Conservation (phyloP, 2,888 invertebrate species). For the Tolmerus cingulatus region DNA sequence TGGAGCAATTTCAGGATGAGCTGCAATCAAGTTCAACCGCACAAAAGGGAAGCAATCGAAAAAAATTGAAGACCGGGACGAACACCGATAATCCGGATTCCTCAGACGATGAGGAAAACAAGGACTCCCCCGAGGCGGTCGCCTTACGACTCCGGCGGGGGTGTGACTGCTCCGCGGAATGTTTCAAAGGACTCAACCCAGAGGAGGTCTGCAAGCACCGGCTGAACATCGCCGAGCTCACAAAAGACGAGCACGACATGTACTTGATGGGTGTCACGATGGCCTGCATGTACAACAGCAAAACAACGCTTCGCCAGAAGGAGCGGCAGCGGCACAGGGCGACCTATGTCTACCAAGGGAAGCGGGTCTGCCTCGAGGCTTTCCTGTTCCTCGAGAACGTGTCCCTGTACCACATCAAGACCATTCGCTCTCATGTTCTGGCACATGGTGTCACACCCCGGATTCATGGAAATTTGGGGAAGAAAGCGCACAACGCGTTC, state of each 20-base stretch:
- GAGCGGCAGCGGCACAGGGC: conserved; percentile 76
- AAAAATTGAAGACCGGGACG: conserved; percentile 45
- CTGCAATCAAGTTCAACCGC: not conserved
- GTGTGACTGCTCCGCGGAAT: conserved; percentile 81
- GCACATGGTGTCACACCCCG: conserved; percentile 80
- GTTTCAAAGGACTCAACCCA: conserved; percentile 77
- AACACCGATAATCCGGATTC: conserved; percentile 49
- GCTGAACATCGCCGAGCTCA: conserved; percentile 79
- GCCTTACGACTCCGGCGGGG: conserved; percentile 74
- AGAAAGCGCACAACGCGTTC: conserved; percentile 82
- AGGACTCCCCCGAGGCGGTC: conserved; percentile 70
- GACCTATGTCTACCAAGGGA: conserved; percentile 80
- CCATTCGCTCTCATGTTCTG: conserved; percentile 80
- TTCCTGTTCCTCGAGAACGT: conserved; percentile 82
- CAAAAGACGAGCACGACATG: conserved; percentile 85
- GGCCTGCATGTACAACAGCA: conserved; percentile 75
- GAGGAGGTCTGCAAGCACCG: conserved; percentile 79
- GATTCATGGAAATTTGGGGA: conserved; percentile 81
- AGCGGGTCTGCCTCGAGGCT: conserved; percentile 79
- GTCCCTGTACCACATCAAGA: conserved; percentile 79
- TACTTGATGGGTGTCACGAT: conserved; percentile 86
- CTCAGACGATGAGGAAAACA: conserved; percentile 44
- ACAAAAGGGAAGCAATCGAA: not conserved
- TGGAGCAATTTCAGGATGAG: not conserved
- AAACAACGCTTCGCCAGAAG: conserved; percentile 74